These are phyloP conservation scores for Chaitophorus viminalis DNA, from an alignment of 2,888 invertebrate genomes.

Conservation along the genomic window DNA sequence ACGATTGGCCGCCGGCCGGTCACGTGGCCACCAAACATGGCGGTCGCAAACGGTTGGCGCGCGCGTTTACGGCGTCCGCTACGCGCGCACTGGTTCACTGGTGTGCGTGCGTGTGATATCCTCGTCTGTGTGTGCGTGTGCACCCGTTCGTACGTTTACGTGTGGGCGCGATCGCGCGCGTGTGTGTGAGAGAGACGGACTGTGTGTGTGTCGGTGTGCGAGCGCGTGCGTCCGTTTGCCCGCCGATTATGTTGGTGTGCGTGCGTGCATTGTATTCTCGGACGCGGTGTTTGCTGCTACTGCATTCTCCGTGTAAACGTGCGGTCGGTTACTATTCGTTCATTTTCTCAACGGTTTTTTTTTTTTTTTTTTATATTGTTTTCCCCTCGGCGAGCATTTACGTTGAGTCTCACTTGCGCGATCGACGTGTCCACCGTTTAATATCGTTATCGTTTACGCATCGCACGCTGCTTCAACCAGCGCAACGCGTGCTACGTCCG, in stretches of 20 bases:
- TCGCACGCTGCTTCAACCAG: neutral
- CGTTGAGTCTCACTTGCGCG: neutral
- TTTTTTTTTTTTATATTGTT: too few relatives aligned
- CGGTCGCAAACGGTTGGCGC: slow-evolving; percentile 40
- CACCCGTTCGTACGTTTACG: neutral
- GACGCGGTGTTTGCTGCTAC: neutral
- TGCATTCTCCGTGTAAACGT: neutral
- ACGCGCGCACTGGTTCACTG: neutral
- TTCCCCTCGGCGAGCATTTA: neutral
- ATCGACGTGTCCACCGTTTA: neutral
- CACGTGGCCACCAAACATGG: slow-evolving; percentile 47
- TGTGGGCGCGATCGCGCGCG: neutral
- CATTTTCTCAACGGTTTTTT: slow-evolving; percentile 45
- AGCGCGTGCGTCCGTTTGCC: too few relatives aligned
- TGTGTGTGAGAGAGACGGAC: neutral
- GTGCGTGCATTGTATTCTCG: slow-evolving; percentile 6
- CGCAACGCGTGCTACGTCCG: neutral
- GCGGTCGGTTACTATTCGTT: neutral
- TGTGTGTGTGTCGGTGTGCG: neutral
- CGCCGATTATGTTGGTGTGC: neutral
- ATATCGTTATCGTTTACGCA: neutral
- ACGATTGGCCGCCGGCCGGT: slow-evolving; percentile 24
- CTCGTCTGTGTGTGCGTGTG: neutral
- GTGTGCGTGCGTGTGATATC: neutral
- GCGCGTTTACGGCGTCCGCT: slow-evolving; percentile 18